A percentile compares a stretch with the other conserved stretches of the same genome.
Conservation (phyloP, 1,140 invertebrate genomes). For the Hylyphantes graminicola region DNA sequence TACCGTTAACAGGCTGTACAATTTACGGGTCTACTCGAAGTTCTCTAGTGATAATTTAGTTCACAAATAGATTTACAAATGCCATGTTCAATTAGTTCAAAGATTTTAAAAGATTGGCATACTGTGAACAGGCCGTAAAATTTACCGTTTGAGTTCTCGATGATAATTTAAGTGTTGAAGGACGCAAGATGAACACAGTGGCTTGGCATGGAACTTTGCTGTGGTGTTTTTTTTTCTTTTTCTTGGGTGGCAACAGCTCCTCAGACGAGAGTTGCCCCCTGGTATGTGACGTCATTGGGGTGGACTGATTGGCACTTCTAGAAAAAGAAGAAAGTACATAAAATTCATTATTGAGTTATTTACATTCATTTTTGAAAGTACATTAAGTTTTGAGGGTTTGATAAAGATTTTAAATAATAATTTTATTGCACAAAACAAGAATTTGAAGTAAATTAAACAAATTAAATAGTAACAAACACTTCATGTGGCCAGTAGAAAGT, state of each 20-base stretch:
- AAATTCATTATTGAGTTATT: too few relatives aligned
- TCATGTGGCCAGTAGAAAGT: too few relatives aligned
- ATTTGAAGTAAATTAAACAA: too few relatives aligned
- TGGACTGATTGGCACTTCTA: constrained; percentile 62
- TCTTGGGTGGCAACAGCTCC: background rate
- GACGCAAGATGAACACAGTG: constrained; percentile 53
- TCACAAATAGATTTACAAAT: background rate
- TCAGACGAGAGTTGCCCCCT: constrained; percentile 54
- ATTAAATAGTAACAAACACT: too few relatives aligned
- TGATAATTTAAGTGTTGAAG: constrained; percentile 6
- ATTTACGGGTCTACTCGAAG: too few relatives aligned
- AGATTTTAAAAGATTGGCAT: background rate
- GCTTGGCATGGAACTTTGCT: constrained; percentile 57
- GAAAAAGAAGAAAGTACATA: background rate
- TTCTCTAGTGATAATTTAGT: background rate
- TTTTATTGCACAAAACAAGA: too few relatives aligned
- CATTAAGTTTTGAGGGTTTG: too few relatives aligned
- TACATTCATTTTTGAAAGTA: background rate
- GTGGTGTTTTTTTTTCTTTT: background rate
- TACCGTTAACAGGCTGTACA: background rate
- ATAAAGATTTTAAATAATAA: too few relatives aligned
- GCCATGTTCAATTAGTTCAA: background rate
- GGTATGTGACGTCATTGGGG: constrained; percentile 63
- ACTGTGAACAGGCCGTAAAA: background rate
- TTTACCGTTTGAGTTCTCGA: background rate